phyloP scores from a whole-genome alignment of 2,888 invertebrate species.

The Stramonita haemastoma region DNA sequence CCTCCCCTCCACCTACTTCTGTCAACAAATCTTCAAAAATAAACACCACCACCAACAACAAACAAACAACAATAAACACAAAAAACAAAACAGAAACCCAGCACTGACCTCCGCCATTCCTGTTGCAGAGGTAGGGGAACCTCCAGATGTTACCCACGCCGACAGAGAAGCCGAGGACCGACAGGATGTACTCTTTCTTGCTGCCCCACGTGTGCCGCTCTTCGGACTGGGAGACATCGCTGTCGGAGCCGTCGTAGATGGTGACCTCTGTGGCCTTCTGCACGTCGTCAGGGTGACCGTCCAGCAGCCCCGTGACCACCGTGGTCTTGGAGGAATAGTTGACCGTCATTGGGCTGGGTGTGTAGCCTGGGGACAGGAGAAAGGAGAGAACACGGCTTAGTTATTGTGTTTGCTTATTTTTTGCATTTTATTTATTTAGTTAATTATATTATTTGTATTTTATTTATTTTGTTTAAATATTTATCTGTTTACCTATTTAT shows the following conservation, averaged over 20 bases:
- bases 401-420: too few species aligned
- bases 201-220: slow-evolving; percentile 19
- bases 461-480: too few species aligned
- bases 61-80: too few species aligned
- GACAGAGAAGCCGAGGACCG: slow-evolving; percentile 20
- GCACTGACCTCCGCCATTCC: slow-evolving; percentile 27
- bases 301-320: slow-evolving; percentile 15
- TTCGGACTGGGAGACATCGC: background rate
- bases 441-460: too few species aligned
- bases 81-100: too few species aligned
- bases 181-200: slow-evolving; percentile 29
- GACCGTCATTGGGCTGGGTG: background rate
- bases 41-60: too few species aligned
- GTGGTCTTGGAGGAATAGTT: slow-evolving; percentile 1
- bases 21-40: too few species aligned
- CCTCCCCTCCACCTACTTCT: too few species aligned
- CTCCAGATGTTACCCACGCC: slow-evolving; percentile 34
- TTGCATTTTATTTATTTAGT: too few species aligned
- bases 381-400: background rate
- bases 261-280: slow-evolving; percentile 1
- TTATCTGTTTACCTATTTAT: too few species aligned
- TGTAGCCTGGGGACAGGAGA: background rate
- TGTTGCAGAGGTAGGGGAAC: slow-evolving; percentile 28
- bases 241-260: background rate
- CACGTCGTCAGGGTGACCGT: background rate